Percentiles rank a stretch among this genome's conserved stretches.
These are phyloP conservation scores for Tanytarsus gracilentus DNA, from an alignment of 2,888 invertebrate genomes.

Conservation along the genomic window DNA sequence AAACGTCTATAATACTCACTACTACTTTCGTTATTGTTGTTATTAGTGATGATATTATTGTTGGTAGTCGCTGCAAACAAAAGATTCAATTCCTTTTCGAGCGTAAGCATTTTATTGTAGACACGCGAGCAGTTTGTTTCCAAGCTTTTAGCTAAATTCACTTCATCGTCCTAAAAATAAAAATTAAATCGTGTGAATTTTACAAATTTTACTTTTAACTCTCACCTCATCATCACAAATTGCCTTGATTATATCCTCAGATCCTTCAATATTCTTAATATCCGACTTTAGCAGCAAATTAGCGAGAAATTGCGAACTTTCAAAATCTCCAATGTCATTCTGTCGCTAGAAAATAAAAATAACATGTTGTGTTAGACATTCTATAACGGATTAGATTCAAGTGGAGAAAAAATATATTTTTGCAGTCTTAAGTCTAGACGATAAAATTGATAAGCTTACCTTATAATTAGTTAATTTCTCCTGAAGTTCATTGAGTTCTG, in stretches of 20 bases:
- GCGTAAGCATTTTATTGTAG: constrained; percentile 16
- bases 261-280: constrained; percentile 39
- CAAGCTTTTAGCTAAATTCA: constrained; percentile 21
- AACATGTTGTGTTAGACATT: background rate
- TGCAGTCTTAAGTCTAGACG: background rate
- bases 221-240: constrained; percentile 38
- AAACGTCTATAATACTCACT: constrained; percentile 2
- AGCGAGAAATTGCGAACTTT: constrained; percentile 20
- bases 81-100: constrained; percentile 26
- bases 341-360: constrained; percentile 10
- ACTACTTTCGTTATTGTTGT: constrained; percentile 12
- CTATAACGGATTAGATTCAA: background rate
- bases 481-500: constrained; percentile 37
- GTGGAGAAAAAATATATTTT: background rate
- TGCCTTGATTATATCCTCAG: constrained; percentile 40
- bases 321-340: constrained; percentile 22
- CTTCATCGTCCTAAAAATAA: constrained; percentile 22
- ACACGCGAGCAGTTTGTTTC: constrained; percentile 23
- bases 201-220: background rate
- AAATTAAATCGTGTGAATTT: background rate
- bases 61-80: constrained; percentile 22
- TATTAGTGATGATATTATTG: constrained; percentile 23
- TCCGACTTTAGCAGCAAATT: constrained; percentile 41
- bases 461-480: constrained; percentile 20
- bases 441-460: background rate